phyloP scores from a whole-genome alignment of 1,140 invertebrate genomes.

The Platyscapa corneri region DNA sequence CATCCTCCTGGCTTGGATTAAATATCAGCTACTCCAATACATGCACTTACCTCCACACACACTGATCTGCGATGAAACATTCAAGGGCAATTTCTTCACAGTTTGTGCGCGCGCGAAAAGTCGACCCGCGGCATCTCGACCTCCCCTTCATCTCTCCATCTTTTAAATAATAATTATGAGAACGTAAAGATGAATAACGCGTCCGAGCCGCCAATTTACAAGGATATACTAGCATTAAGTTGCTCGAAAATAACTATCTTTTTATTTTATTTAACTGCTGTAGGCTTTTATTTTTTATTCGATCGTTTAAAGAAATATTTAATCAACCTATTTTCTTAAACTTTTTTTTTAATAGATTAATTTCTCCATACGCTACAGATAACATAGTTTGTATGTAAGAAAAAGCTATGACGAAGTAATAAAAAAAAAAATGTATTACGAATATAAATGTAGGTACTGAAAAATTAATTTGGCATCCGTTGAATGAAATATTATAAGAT shows the following conservation, averaged over 20 bases:
- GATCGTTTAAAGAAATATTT: no score
- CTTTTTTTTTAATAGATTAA: no score
- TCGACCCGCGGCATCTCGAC: not conserved
- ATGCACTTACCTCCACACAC: not conserved
- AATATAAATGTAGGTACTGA: no score
- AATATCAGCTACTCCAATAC: not conserved
- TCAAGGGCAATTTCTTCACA: conserved; percentile 42
- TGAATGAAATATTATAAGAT: no score
- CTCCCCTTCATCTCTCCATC: not conserved
- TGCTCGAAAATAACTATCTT: not conserved
- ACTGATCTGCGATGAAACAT: not conserved
- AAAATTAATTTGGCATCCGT: no score
- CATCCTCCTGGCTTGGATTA: not conserved
- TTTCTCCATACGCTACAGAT: no score
- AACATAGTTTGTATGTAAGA: no score
- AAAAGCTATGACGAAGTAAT: no score
- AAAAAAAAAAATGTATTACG: no score
- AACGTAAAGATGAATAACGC: not conserved
- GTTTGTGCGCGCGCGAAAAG: conserved; percentile 32
- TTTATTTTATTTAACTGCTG: not conserved
- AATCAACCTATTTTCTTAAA: no score
- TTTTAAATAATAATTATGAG: not conserved
- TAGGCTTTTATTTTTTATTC: not conserved
- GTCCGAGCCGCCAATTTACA: not conserved
- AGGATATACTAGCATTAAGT: not conserved